A percentile compares a stretch with the other conserved stretches of the same genome.
Conservation (phyloP, 2,797 vertebrate genomes). For the Sebastolobus altivelis region DNA sequence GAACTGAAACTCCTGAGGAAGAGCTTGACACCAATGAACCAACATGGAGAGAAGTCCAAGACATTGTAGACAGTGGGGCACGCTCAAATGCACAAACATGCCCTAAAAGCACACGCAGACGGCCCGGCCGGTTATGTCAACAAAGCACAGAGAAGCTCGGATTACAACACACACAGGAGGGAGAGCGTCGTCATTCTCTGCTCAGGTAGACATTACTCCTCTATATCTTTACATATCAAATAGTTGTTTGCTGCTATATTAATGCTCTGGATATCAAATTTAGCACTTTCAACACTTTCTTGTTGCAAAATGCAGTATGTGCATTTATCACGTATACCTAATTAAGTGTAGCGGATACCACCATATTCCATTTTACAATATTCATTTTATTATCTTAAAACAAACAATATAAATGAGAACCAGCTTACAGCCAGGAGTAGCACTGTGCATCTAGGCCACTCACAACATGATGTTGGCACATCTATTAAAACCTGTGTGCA, state of each 20-base stretch:
- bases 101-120: no score
- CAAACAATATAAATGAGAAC: slow-evolving; percentile 60
- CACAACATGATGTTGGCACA: slow-evolving; percentile 40
- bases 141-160: no score
- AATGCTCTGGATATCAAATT: no score
- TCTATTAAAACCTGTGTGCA: slow-evolving; percentile 44
- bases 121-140: no score
- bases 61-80: background rate
- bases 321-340: background rate
- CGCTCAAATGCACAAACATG: no score
- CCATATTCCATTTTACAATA: slow-evolving; percentile 13
- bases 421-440: slow-evolving; percentile 40
- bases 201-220: no score
- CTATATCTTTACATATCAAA: no score
- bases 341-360: background rate
- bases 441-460: slow-evolving; percentile 41
- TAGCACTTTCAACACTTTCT: background rate
- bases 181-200: no score
- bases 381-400: slow-evolving; percentile 67
- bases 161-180: no score
- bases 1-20: background rate
- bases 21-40: background rate
- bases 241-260: no score
- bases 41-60: background rate
- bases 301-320: background rate